Evolutionary conservation across 2,113 vertebrate genomes (phyloP).

Genomic region (Eudyptes chrysolophus): DNA sequence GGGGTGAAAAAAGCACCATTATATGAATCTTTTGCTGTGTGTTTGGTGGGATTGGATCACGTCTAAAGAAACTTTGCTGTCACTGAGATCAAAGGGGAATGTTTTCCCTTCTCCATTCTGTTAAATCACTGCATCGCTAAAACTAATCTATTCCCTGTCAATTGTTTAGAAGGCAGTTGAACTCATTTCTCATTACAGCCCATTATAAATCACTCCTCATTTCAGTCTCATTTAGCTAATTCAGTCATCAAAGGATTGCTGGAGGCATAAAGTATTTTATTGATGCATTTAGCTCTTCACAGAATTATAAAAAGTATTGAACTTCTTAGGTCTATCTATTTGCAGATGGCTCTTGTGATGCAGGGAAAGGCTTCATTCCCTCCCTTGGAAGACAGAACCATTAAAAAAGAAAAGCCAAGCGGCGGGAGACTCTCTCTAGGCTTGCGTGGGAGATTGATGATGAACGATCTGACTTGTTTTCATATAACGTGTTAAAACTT

Average conservation of each 20-base stretch:
- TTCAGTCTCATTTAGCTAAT: conserved; percentile 40
- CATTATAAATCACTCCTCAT: conserved; percentile 15
- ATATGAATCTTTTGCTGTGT: neutral
- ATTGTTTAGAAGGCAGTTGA: conserved; percentile 4
- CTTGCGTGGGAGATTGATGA: neutral
- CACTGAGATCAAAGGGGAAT: neutral
- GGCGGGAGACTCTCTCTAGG: neutral
- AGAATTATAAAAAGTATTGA: neutral
- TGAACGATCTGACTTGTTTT: neutral
- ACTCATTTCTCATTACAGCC: neutral
- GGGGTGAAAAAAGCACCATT: neutral
- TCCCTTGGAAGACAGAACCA: neutral
- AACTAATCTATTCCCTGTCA: conserved; percentile 5
- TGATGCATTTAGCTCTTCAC: neutral
- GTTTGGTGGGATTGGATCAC: neutral
- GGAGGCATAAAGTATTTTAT: conserved; percentile 20
- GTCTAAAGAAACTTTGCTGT: neutral
- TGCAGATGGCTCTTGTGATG: conserved; percentile 25
- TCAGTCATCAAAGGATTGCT: conserved; percentile 37
- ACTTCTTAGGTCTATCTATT: neutral
- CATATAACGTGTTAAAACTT: neutral
- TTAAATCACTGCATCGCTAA: neutral
- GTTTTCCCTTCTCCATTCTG: neutral
- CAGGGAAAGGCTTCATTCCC: neutral
- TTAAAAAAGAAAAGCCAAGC: neutral